These are phyloP conservation scores for Oeneis ivallda DNA, from an alignment of 2,888 invertebrate genomes.

Conservation along the genomic window DNA sequence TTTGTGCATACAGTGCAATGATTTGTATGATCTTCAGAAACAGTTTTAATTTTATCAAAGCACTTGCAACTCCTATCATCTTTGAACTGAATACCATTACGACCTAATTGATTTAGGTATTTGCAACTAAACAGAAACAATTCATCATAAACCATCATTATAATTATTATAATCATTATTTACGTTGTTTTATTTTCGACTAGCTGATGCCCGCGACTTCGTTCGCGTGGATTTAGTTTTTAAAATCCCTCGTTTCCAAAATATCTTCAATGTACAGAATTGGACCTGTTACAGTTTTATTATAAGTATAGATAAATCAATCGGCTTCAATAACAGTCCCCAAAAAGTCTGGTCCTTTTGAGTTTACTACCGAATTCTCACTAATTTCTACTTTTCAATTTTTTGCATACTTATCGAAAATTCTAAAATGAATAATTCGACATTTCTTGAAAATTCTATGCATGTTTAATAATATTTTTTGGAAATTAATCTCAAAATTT, in stretches of 20 bases:
- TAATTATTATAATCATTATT: too few relatives aligned
- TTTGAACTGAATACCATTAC: neutral
- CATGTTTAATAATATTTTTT: too few relatives aligned
- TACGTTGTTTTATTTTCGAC: neutral
- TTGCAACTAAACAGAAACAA: too few relatives aligned
- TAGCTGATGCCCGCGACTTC: too few relatives aligned
- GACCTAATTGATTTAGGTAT: neutral
- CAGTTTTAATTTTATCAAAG: neutral
- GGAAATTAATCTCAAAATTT: too few relatives aligned
- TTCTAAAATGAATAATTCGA: neutral
- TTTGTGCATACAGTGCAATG: slow-evolving; percentile 24
- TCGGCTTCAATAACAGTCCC: neutral
- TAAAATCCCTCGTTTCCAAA: too few relatives aligned
- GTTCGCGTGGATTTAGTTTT: too few relatives aligned
- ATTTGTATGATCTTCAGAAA: slow-evolving; percentile 10
- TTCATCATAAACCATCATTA: too few relatives aligned
- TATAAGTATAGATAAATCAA: too few relatives aligned
- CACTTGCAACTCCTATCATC: neutral
- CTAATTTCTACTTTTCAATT: neutral
- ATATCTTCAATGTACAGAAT: too few relatives aligned
- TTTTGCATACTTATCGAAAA: neutral
- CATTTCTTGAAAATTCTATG: neutral
- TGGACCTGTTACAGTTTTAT: too few relatives aligned
- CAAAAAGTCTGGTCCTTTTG: neutral
- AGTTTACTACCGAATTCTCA: neutral